These are phyloP conservation scores for Pyrgus malvae DNA, from an alignment of 2,888 invertebrate genomes.

Conservation along the genomic window DNA sequence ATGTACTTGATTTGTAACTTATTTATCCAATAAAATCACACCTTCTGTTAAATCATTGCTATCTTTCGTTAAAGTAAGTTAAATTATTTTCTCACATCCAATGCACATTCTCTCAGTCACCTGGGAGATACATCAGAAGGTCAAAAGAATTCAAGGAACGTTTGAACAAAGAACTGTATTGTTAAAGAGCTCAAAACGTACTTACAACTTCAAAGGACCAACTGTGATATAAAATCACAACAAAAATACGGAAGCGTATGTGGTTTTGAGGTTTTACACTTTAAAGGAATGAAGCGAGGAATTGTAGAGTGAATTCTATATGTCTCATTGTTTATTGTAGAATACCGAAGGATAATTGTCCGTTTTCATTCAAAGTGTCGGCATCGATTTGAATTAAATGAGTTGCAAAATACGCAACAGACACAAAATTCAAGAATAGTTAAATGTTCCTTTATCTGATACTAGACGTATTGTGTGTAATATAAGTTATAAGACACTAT, in stretches of 20 bases:
- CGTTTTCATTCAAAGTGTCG: slow-evolving; percentile 1
- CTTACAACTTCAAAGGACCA: slow-evolving; percentile 19
- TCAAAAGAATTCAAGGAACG: neutral
- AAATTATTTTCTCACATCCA: too few relatives aligned
- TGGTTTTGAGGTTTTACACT: slow-evolving; percentile 60
- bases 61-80: too few relatives aligned
- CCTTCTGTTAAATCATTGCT: too few relatives aligned
- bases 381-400: too few relatives aligned
- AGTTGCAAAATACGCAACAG: too few relatives aligned
- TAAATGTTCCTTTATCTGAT: too few relatives aligned
- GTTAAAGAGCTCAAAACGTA: slow-evolving; percentile 15
- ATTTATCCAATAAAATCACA: too few relatives aligned
- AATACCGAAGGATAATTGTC: slow-evolving; percentile 12
- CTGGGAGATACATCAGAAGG: neutral
- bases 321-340: slow-evolving; percentile 15
- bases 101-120: too few relatives aligned
- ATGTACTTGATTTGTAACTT: too few relatives aligned
- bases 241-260: slow-evolving; percentile 59
- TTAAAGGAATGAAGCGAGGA: slow-evolving; percentile 36
- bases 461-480: too few relatives aligned
- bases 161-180: slow-evolving; percentile 8
- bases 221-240: slow-evolving; percentile 59
- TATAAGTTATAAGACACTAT: too few relatives aligned
- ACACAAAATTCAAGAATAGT: too few relatives aligned
- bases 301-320: slow-evolving; percentile 13